A percentile compares a stretch with the other conserved stretches of the same genome.
These are phyloP conservation scores for Belonocnema kinseyi DNA, from an alignment of 1,140 invertebrate species.

Conservation along the genomic window DNA sequence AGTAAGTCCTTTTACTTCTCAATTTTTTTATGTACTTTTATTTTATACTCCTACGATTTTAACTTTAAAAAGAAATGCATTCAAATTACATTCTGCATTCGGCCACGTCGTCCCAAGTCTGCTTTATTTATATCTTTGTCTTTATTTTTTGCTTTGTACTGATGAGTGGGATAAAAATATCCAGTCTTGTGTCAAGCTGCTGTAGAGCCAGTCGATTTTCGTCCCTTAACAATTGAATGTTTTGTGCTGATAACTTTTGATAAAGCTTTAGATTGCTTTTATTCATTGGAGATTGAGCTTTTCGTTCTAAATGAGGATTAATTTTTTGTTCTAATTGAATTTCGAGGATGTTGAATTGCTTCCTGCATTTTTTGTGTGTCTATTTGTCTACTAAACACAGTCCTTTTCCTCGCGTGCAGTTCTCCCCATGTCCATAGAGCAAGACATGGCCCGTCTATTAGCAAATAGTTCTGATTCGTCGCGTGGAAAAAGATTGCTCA, in stretches of 20 bases:
- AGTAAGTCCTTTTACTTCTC: slow-evolving; percentile 57
- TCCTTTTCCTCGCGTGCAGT: slow-evolving; percentile 65
- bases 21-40: slow-evolving; percentile 11
- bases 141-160: slow-evolving; percentile 50
- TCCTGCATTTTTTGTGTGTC: neutral
- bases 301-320: neutral
- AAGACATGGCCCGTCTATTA: slow-evolving; percentile 74
- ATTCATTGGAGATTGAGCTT: neutral
- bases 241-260: slow-evolving; percentile 6
- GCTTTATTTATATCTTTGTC: slow-evolving; percentile 48
- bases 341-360: slow-evolving; percentile 32
- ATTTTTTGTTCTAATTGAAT: slow-evolving; percentile 16
- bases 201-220: slow-evolving; percentile 39
- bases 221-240: slow-evolving; percentile 32
- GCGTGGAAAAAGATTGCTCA: slow-evolving; percentile 58
- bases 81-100: slow-evolving; percentile 24
- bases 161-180: slow-evolving; percentile 57
- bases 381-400: slow-evolving; percentile 59
- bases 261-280: neutral
- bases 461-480: slow-evolving; percentile 52
- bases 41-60: neutral
- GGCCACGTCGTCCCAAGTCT: slow-evolving; percentile 26
- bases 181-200: slow-evolving; percentile 41
- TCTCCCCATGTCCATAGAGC: slow-evolving; percentile 75
- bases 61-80: neutral